A percentile compares a stretch with the other conserved stretches of the same genome.
These are phyloP conservation scores for Drosophila tropicalis DNA, from an alignment of 1,140 invertebrate genomes.

Conservation along the genomic window DNA sequence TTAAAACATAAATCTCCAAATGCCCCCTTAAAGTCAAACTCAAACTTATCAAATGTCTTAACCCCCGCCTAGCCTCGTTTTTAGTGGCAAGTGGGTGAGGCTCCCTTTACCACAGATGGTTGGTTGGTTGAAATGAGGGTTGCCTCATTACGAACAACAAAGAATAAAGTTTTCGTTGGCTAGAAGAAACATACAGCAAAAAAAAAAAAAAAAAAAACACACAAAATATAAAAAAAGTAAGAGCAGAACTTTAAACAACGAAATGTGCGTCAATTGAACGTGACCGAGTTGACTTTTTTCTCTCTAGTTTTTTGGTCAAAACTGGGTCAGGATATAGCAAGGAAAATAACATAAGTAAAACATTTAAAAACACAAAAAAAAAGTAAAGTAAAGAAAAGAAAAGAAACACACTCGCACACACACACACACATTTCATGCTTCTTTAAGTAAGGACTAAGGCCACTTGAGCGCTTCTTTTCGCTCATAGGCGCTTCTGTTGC, in stretches of 20 bases:
- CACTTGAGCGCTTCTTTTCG: conserved; percentile 17
- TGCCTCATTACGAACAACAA: conserved; percentile 51
- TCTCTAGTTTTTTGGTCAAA: conserved; percentile 34
- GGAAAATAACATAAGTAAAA: conserved; percentile 46
- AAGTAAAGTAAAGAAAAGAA: conserved; percentile 3
- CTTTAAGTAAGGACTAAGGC: conserved; percentile 57
- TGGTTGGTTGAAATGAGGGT: background rate
- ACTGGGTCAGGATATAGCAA: conserved; percentile 56
- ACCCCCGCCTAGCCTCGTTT: background rate
- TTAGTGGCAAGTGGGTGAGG: background rate
- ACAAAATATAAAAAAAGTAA: conserved; percentile 30
- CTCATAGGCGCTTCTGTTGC: background rate
- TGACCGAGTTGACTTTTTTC: conserved; percentile 69
- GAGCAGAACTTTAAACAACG: conserved; percentile 56
- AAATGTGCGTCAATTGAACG: conserved; percentile 57
- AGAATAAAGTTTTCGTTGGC: conserved; percentile 38
- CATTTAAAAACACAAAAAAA: conserved; percentile 62
- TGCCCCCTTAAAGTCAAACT: conserved; percentile 24
- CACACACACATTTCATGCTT: conserved; percentile 52
- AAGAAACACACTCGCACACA: conserved; percentile 22
- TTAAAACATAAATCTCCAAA: conserved; percentile 40
- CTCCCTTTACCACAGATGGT: background rate
- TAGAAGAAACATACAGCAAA: conserved; percentile 1
- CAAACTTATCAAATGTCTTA: conserved; percentile 41
- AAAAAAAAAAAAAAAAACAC: conserved; percentile 13